Conservation (phyloP, 2,888 invertebrate species). For the Ametastegia equiseti region DNA sequence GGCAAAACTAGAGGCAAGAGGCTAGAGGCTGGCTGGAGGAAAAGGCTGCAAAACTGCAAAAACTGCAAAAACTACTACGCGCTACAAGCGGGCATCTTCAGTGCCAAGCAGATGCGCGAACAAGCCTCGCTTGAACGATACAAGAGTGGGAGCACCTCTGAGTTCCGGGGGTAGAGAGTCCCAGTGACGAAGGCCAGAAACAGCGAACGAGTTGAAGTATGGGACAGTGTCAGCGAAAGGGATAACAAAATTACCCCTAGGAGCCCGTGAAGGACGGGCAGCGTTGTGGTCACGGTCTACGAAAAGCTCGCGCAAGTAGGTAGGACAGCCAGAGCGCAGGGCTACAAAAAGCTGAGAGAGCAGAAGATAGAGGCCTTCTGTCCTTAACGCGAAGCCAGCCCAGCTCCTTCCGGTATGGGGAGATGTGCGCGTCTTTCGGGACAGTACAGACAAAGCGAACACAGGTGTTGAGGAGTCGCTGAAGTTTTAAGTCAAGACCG, state of each 20-base stretch:
- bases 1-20: too few species aligned
- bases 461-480: conserved; percentile 4
- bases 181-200: background rate
- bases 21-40: too few species aligned
- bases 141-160: background rate
- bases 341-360: background rate
- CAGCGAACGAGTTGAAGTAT: background rate
- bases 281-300: background rate
- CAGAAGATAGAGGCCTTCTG: background rate
- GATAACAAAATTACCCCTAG: background rate
- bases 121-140: background rate
- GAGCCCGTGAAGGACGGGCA: background rate
- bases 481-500: background rate
- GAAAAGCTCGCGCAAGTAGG: background rate
- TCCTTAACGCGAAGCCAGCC: background rate
- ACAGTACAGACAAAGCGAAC: background rate
- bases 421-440: background rate
- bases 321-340: background rate
- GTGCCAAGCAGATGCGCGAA: background rate
- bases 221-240: background rate
- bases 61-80: too few species aligned
- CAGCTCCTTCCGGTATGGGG: background rate
- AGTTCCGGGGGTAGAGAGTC: background rate
- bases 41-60: too few species aligned
- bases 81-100: background rate